Evolutionary conservation across 1,140 invertebrate species (phyloP), one percentile per base, ranked within the genome.

Genomic region (Solenopsis invicta): DNA sequence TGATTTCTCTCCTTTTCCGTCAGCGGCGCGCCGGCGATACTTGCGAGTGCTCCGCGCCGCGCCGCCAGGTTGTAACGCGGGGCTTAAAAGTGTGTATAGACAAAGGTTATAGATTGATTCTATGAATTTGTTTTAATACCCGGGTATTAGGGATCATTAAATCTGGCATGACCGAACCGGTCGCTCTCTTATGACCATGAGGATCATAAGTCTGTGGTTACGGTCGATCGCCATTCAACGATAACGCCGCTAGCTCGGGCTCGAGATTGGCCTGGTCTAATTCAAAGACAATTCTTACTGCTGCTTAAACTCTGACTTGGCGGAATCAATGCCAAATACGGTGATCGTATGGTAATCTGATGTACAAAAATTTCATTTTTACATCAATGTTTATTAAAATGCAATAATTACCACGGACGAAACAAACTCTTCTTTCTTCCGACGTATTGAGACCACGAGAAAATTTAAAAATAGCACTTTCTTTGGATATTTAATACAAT

Each of bases 91-190:
- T 41, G 61, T 82, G 69, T 74, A 69, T 86, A 87, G 86, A 90
- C 88, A 91, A 92, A 89, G 87, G 84, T 89, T 91, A 91, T 89
- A 92, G 89, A 90, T 88, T 89, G 86, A 92, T 91, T 92, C 89
- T 89, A 91, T 90, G 89, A 92, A 92, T 87, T 88, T 92, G 88
- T 92, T 89, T 87, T 91, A 92, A 91, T 92, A 87, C 80, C 76
- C 76, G 84, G 52, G 77, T 76, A 92, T 92, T 92, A 90, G 69
- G 64, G 77, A 54, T 88, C 88, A 88, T 91, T 89, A 87, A 87
- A 92, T 90, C 84, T 71, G 56, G 56, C 84, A 77, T 85, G 74
- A 77, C 48, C 74, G 74, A 85, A 85, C 74, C 74, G 74, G 72
- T 85, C 61, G 84, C 21, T 78, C 61, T 62, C 74, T 78, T 66